Conservation (phyloP, 1,140 invertebrate species). For the Drosophila pachea region DNA sequence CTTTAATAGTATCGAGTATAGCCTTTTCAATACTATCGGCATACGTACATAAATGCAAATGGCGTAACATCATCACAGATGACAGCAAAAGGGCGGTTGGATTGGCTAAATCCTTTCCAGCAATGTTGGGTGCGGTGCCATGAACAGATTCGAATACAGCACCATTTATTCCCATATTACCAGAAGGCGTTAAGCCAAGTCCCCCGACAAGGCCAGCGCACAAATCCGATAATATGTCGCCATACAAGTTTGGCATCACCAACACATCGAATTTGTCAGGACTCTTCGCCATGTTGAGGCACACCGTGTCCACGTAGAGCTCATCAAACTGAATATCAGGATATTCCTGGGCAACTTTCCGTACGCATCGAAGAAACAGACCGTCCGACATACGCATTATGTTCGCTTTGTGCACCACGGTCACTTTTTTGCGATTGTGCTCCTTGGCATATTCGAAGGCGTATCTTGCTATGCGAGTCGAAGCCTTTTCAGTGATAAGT, state of each 20-base stretch:
- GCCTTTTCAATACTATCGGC: constrained; percentile 94
- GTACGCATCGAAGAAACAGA: constrained; percentile 96
- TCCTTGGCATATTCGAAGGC: constrained; percentile 98
- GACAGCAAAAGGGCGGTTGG: constrained; percentile 98
- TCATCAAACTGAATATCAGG: constrained; percentile 98
- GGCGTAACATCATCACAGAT: constrained; percentile 98
- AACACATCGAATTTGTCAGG: constrained; percentile 98
- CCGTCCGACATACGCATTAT: constrained; percentile 99
- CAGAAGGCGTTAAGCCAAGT: constrained; percentile 97
- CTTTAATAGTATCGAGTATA: constrained; percentile 94
- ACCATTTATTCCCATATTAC: constrained; percentile 98
- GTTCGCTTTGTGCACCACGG: constrained; percentile 99
- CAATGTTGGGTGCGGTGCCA: constrained; percentile 99
- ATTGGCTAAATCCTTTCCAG: constrained; percentile 99
- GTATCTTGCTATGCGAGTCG: constrained; percentile 97
- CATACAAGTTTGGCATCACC: constrained; percentile 99
- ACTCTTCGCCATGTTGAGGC: constrained; percentile 99
- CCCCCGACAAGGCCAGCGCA: constrained; percentile 99
- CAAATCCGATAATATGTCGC: constrained; percentile 99
- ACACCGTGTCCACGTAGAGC: constrained; percentile 98
- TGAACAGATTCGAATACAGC: constrained; percentile 99
- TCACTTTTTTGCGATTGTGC: constrained; percentile 96
- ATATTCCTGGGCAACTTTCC: constrained; percentile 94
- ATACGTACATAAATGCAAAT: constrained; percentile 92
- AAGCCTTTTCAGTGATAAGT: constrained; percentile 98